A percentile compares a stretch with the other conserved stretches of the same genome.
phyloP scores from a whole-genome alignment of 2,113 vertebrate genomes.

The Maccullochella peelii region DNA sequence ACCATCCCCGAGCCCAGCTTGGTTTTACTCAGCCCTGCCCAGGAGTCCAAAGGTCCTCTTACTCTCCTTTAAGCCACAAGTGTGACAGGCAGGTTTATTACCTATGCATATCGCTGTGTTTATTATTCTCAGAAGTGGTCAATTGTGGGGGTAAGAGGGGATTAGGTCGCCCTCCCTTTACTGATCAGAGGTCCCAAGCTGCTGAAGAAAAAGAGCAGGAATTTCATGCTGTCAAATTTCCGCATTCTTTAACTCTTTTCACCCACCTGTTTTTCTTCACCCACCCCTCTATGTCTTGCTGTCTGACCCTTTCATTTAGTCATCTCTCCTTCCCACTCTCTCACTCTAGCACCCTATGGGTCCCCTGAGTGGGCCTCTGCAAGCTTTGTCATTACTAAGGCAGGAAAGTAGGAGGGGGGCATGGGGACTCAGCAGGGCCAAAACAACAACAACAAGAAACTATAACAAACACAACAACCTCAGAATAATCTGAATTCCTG shows the following conservation, averaged over 20 bases:
- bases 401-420: constrained; percentile 28
- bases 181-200: constrained; percentile 1
- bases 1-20: constrained; percentile 7
- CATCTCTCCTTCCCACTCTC: constrained; percentile 14
- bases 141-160: constrained; percentile 1
- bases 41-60: constrained; percentile 64
- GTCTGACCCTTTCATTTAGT: constrained; percentile 13
- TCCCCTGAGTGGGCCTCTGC: constrained; percentile 54
- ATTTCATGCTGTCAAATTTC: constrained; percentile 5
- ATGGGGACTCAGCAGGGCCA: constrained; percentile 36
- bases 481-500: constrained; percentile 61
- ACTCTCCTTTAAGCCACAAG: constrained; percentile 1
- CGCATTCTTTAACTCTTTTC: constrained; percentile 14
- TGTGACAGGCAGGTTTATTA: constrained; percentile 39
- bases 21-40: constrained; percentile 9
- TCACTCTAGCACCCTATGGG: constrained; percentile 1
- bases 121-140: constrained; percentile 26
- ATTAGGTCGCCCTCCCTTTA: constrained; percentile 1
- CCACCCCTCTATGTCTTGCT: neutral
- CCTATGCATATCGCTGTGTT: constrained; percentile 20
- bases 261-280: constrained; percentile 15
- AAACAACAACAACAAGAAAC: constrained; percentile 69
- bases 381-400: constrained; percentile 44
- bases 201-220: constrained; percentile 4
- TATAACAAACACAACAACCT: constrained; percentile 67